Percentiles rank a stretch among this genome's conserved stretches.
Conservation (phyloP, 2,797 vertebrate species). For the Sitta carolinensis region DNA sequence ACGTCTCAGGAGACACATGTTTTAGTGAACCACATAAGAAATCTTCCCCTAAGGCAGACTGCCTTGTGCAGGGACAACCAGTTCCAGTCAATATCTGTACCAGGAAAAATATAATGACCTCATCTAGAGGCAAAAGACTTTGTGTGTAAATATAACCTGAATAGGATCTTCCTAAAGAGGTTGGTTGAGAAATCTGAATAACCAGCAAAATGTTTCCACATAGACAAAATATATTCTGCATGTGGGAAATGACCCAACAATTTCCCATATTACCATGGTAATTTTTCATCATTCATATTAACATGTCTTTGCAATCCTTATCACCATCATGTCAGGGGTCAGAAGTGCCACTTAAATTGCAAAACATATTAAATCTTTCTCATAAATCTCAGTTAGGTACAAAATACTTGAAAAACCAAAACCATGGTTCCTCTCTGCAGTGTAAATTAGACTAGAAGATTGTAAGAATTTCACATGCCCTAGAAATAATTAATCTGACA, state of each 20-base stretch:
- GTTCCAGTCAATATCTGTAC: background rate
- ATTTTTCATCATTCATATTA: background rate
- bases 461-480: background rate
- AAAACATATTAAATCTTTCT: background rate
- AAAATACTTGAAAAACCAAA: background rate
- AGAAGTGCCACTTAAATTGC: background rate
- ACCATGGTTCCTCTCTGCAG: background rate
- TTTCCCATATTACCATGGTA: background rate
- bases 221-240: rapidly evolving
- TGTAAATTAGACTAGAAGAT: background rate
- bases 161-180: background rate
- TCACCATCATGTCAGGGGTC: background rate
- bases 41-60: background rate
- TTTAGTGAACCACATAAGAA: background rate
- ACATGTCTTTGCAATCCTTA: background rate
- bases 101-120: background rate
- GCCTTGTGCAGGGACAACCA: background rate
- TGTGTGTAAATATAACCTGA: background rate
- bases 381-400: background rate
- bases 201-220: background rate
- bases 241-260: background rate
- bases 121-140: background rate
- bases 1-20: rapidly evolving
- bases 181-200: background rate
- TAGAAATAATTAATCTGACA: constrained; percentile 39